Evolutionary conservation across 2,797 vertebrate genomes (phyloP), one percentile per base, ranked within the genome.

Genomic region (Siniperca obscura): DNA sequence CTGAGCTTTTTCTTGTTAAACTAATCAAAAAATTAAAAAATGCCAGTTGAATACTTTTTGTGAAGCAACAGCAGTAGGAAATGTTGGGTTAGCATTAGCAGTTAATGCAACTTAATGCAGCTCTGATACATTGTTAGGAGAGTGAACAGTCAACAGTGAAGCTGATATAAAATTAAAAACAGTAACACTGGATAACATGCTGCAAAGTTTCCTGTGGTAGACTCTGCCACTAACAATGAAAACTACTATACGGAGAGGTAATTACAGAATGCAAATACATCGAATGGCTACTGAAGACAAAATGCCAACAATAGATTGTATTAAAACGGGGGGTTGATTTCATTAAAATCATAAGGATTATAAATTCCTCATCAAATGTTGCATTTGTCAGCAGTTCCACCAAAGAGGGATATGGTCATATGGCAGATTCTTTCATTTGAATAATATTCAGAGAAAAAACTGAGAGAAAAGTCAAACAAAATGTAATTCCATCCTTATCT

Each of bases 101-200:
- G 19, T 22, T 30, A 30, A 30, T 30, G 30, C 30, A 14, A 13
- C 38, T 56, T 56, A 16, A 34, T 61, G n/a, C 52, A 53, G 52
- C 46, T 48, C 46, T 48, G 46, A 48, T 19, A 48, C 46, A 48
- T 6, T 2, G 6, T 53, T 10, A n/a, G 22, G 22, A 53, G 22
- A 53, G 22, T 53, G 22, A n/a, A 12, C 52, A 53, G 52, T 53
- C n/a, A n/a, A 53, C 22, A n/a, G 13, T 55, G 36, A 38, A 17
- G 5, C 36, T 65, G 36, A n/a, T 78, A 17, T 64, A 8, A 38
- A 74, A 70, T 72, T 72, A 42, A 86, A 82, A 72, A 44, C 12
- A 60, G 44, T 30, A 70, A 59, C 1, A 8, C 30, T 81, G 67
- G 65, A 75, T 62, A 21, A 30, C 27, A 52, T 5, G 25, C 46